Evolutionary conservation across 2,113 vertebrate genomes (phyloP).

Genomic region (Aviceda subcristata): DNA sequence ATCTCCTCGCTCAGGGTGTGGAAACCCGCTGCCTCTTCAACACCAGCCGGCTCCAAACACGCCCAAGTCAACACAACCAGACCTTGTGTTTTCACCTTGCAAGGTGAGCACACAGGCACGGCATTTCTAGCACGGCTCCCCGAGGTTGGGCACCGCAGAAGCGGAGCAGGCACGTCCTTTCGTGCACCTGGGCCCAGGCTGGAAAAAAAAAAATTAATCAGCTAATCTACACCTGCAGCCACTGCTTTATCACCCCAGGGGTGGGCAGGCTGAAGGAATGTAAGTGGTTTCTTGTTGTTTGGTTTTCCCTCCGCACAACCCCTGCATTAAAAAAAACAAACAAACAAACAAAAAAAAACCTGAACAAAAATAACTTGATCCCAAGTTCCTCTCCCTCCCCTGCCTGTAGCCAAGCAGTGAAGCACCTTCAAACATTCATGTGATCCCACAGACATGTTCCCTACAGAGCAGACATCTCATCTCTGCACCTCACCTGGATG

Average conservation of each 20-base stretch:
- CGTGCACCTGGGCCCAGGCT: background rate
- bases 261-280: conserved; percentile 30
- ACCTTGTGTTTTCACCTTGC: background rate
- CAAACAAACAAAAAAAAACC: too few species aligned
- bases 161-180: background rate
- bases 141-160: fast-evolving
- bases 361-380: conserved; percentile 4
- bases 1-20: background rate
- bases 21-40: background rate
- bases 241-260: background rate
- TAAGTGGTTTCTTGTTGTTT: background rate
- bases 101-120: background rate
- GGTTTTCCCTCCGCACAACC: background rate
- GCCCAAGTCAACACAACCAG: background rate
- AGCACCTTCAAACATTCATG: background rate
- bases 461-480: background rate
- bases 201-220: background rate
- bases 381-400: conserved; percentile 10
- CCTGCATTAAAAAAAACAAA: background rate
- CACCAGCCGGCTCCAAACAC: background rate
- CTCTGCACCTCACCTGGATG: background rate
- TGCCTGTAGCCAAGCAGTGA: background rate
- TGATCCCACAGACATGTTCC: conserved; percentile 30
- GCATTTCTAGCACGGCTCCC: background rate
- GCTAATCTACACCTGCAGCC: background rate